These are phyloP conservation scores for Tetranychus cinnabarinus DNA, from an alignment of 1,140 invertebrate species.

Conservation along the genomic window DNA sequence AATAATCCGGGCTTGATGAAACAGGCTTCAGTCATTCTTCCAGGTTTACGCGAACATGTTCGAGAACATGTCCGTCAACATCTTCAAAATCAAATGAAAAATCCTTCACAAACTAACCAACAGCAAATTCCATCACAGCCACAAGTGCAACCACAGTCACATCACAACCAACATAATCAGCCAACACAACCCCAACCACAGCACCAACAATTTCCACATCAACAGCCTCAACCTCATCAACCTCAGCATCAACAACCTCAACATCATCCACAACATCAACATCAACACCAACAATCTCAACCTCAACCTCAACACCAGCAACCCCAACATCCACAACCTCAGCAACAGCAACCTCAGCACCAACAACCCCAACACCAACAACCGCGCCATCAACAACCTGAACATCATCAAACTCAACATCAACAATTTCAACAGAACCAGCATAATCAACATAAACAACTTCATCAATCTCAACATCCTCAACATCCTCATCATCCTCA, in stretches of 20 bases:
- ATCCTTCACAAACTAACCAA: neutral
- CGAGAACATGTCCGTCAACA: neutral
- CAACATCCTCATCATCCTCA: no score
- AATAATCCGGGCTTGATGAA: neutral
- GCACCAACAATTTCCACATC: neutral
- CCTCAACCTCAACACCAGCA: no score
- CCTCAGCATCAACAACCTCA: slow-evolving; percentile 1
- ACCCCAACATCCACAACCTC: no score
- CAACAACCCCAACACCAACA: neutral
- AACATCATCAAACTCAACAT: no score
- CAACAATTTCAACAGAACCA: neutral
- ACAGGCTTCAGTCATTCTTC: neutral
- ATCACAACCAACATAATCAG: neutral
- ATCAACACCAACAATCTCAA: no score
- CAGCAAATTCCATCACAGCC: neutral
- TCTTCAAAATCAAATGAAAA: neutral
- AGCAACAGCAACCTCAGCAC: neutral
- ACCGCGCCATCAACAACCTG: no score
- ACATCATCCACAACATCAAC: neutral
- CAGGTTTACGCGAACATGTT: neutral
- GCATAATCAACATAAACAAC: neutral
- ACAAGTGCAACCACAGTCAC: neutral
- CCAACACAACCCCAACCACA: no score
- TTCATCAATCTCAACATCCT: neutral
- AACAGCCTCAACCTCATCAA: neutral